Evolutionary conservation across 2,888 invertebrate genomes (phyloP).

Genomic region (Lamellibrachia columna): DNA sequence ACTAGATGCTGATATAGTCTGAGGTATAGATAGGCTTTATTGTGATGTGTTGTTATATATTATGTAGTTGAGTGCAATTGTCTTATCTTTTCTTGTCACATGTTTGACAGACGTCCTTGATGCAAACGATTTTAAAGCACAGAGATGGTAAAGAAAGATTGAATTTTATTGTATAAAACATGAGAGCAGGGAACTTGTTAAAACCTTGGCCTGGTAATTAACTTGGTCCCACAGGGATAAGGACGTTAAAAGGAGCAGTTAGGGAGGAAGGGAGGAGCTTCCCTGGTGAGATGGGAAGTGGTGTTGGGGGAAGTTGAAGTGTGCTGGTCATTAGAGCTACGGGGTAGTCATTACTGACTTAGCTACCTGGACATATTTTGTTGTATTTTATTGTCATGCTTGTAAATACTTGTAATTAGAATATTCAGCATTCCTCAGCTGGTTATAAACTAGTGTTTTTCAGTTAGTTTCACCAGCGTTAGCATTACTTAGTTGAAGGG

Average conservation of each 20-base stretch:
- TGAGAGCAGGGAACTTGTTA: background rate
- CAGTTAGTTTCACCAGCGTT: background rate
- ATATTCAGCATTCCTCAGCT: background rate
- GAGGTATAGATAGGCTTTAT: background rate
- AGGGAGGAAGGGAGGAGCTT: background rate
- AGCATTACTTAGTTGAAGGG: background rate
- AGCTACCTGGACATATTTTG: background rate
- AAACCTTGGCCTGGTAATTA: background rate
- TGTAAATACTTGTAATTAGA: background rate
- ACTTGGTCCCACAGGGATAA: background rate
- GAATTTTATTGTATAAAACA: background rate
- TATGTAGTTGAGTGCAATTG: background rate
- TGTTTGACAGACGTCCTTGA: background rate
- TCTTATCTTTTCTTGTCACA: background rate
- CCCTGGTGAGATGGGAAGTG: background rate
- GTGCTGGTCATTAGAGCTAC: background rate
- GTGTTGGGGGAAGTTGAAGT: background rate
- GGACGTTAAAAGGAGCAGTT: background rate
- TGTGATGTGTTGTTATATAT: background rate
- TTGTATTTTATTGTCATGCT: background rate
- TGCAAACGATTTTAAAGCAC: background rate
- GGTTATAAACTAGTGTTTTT: background rate
- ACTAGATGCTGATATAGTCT: background rate
- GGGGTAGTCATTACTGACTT: background rate
- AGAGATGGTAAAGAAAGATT: background rate